These are phyloP conservation scores for Salvator merianae DNA, from an alignment of 2,113 vertebrate genomes.

Conservation along the genomic window DNA sequence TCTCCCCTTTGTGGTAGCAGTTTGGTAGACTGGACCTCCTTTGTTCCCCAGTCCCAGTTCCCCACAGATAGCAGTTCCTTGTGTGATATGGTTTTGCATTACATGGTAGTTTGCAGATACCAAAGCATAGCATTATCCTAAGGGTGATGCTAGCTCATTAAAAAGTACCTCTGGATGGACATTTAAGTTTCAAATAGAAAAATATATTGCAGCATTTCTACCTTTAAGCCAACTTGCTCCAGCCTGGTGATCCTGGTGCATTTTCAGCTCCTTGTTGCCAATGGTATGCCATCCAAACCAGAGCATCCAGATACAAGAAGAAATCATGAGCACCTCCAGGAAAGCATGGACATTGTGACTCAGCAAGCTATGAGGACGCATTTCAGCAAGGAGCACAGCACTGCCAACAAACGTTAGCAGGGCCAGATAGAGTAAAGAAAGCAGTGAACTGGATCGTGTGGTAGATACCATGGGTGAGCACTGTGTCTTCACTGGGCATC, in stretches of 20 bases:
- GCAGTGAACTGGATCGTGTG: constrained; percentile 27
- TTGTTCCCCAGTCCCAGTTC: too few relatives aligned
- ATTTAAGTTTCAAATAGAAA: background rate
- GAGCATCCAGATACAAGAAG: constrained; percentile 52
- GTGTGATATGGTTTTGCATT: too few relatives aligned
- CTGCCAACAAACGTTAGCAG: constrained; percentile 48
- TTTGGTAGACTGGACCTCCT: too few relatives aligned
- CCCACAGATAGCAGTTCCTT: too few relatives aligned
- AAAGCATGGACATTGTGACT: constrained; percentile 33
- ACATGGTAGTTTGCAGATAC: too few relatives aligned
- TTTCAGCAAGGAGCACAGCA: constrained; percentile 44
- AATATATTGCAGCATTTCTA: constrained; percentile 1
- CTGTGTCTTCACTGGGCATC: background rate
- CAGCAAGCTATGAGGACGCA: constrained; percentile 32
- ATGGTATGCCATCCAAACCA: constrained; percentile 45
- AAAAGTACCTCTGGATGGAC: background rate
- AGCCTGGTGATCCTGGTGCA: constrained; percentile 50
- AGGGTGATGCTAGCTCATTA: too few relatives aligned
- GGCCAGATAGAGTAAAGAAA: constrained; percentile 49
- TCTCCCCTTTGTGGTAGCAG: too few relatives aligned
- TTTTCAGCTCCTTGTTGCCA: constrained; percentile 27
- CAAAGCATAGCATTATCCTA: too few relatives aligned
- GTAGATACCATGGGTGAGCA: constrained; percentile 1
- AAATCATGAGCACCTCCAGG: constrained; percentile 47
- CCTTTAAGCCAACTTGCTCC: constrained; percentile 56